Evolutionary conservation across 1,140 invertebrate genomes (phyloP).

Genomic region (Hylaeus volcanicus): DNA sequence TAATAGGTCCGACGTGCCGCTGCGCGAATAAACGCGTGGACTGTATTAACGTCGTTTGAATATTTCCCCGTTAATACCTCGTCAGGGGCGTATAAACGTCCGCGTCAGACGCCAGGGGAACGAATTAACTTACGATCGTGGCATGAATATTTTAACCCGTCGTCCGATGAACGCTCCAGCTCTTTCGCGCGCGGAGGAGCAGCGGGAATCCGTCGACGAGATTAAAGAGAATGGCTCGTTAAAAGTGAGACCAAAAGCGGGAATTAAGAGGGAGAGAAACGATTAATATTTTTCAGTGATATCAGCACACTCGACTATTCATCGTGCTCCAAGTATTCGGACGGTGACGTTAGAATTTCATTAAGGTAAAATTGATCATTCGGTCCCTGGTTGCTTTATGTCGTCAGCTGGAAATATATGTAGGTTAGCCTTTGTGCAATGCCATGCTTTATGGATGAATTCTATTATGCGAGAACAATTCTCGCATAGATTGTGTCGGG

Average conservation of each 20-base stretch:
- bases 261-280: background rate
- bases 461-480: background rate
- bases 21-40: background rate
- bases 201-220: slow-evolving; percentile 12
- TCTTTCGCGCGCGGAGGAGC: background rate
- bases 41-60: slow-evolving; percentile 2
- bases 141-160: background rate
- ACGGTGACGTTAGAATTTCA: slow-evolving; percentile 16
- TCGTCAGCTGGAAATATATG: background rate
- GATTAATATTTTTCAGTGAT: slow-evolving; percentile 9
- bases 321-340: background rate
- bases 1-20: too few relatives aligned
- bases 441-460: background rate
- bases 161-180: background rate
- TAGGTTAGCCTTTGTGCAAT: background rate
- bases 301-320: background rate
- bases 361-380: slow-evolving; percentile 21
- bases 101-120: background rate
- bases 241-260: background rate
- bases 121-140: slow-evolving; percentile 18
- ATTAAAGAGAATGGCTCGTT: slow-evolving; percentile 18
- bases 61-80: background rate
- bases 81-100: background rate
- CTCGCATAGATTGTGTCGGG: background rate
- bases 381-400: background rate